phyloP scores from a whole-genome alignment of 2,797 vertebrate species.

The Limnodromus scolopaceus region DNA sequence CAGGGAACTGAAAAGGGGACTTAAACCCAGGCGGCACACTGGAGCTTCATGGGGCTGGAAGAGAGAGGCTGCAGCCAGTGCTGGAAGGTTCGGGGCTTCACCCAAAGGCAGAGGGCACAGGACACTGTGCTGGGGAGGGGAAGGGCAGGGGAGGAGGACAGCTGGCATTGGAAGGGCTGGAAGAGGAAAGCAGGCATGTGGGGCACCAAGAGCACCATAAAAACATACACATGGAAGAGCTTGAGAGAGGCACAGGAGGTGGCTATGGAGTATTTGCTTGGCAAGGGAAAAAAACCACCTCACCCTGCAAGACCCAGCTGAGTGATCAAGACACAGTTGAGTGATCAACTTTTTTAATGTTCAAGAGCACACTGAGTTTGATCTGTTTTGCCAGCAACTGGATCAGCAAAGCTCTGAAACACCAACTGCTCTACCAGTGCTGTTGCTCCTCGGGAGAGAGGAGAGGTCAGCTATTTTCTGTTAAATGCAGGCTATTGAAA shows the following conservation, averaged over 20 bases:
- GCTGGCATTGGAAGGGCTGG: not conserved
- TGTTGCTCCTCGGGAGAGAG: not conserved
- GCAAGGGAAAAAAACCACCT: not conserved
- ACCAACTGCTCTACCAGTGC: not conserved
- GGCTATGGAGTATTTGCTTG: not conserved
- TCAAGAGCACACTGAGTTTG: not conserved
- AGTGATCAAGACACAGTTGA: not conserved
- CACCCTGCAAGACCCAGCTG: not conserved
- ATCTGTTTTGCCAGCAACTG: not conserved
- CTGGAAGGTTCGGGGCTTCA: not conserved
- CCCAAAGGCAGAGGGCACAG: rapidly evolving
- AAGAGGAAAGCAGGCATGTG: not conserved
- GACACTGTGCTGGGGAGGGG: not conserved
- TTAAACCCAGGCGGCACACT: not conserved
- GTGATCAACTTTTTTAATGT: not conserved
- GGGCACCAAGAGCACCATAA: not conserved
- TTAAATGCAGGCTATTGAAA: slow-evolving; percentile 22
- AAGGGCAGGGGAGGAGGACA: not conserved
- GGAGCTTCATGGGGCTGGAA: not conserved
- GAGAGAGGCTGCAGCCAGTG: rapidly evolving
- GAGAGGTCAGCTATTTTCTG: not conserved
- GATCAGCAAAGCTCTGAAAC: not conserved
- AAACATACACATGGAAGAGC: not conserved
- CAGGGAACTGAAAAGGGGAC: not conserved
- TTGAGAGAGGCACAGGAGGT: not conserved